These are phyloP conservation scores for Lophius americanus DNA, from an alignment of 2,797 vertebrate genomes.

Conservation along the genomic window DNA sequence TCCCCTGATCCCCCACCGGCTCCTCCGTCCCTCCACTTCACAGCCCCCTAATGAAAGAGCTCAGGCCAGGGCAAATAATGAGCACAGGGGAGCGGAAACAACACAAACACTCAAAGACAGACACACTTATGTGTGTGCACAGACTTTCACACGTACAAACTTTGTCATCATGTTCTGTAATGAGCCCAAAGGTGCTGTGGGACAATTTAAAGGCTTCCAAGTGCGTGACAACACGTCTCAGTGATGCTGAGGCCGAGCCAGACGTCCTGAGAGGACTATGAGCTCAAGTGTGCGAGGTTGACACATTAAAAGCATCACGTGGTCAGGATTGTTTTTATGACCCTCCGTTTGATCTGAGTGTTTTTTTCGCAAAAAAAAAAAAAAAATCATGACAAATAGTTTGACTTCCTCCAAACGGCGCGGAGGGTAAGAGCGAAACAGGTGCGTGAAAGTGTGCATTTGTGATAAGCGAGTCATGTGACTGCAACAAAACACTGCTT, in stretches of 20 bases:
- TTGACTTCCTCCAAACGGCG: slow-evolving; percentile 30
- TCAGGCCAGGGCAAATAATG: slow-evolving; percentile 72
- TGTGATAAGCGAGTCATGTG: slow-evolving; percentile 50
- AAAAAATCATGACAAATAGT: slow-evolving; percentile 11
- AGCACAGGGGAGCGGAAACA: slow-evolving; percentile 63
- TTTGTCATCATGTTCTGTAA: slow-evolving; percentile 54
- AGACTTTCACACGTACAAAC: slow-evolving; percentile 44
- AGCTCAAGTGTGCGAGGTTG: slow-evolving; percentile 18
- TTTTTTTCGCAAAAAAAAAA: slow-evolving; percentile 17
- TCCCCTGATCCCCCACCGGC: slow-evolving; percentile 65
- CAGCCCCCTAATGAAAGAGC: slow-evolving; percentile 79
- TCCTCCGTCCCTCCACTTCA: slow-evolving; percentile 62
- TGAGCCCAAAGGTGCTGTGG: slow-evolving; percentile 59
- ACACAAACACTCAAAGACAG: slow-evolving; percentile 30
- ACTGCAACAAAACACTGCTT: slow-evolving; percentile 52
- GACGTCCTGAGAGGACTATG: slow-evolving; percentile 22
- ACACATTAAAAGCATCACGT: slow-evolving; percentile 6
- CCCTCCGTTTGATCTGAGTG: slow-evolving; percentile 25
- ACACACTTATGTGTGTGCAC: slow-evolving; percentile 21
- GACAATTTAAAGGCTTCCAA: slow-evolving; percentile 46
- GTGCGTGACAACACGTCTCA: slow-evolving; percentile 48
- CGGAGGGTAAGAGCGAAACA: slow-evolving; percentile 53
- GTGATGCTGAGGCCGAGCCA: slow-evolving; percentile 39
- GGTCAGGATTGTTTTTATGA: not conserved
- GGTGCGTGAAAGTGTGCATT: slow-evolving; percentile 46